Evolutionary conservation across 2,113 vertebrate genomes (phyloP), one percentile per base, ranked within the genome.

Genomic region (Ascaphus truei): DNA sequence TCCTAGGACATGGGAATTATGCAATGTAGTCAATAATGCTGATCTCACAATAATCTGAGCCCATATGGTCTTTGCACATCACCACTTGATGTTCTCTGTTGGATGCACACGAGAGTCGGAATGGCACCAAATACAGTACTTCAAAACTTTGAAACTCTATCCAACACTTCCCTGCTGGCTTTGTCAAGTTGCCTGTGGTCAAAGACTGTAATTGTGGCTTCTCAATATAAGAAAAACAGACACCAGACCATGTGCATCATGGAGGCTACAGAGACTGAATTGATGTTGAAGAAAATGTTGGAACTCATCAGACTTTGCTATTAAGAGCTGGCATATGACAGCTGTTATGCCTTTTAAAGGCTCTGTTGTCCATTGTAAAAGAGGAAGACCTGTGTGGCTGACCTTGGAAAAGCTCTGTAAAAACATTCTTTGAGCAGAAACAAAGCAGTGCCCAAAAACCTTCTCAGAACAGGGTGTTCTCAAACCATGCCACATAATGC

Each of bases 121-220:
- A 41, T 4, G 1, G 57, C 51, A 68, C 39, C 58, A 68, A 78
- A 43, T 9, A 73, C 57, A n/a, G n/a, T 9, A 73, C 57, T 41
- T 84, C 62, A 80, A 8, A 39, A 62, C 73, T 75, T 47, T 73
- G 1, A 1, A 60, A 39, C 75, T 74, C 76, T 59, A 75, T 62
- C 68, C 57, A 77, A 78, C n/a, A 59, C 59, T 72, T 75, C 58
- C 48, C 47, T 76, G 73, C 72, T 80, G 73, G 52, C 76, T 74
- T 63, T 71, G 53, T 66, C 0, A 0, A 76, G 39, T 8, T 11
- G 37, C 29, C 59, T 76, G 45, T 77, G 59, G 62, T 73, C 62
- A 55, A 62, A 65, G 37, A 8, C 47, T 77, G 5, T 68, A 76
- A 75, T 68, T 79, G 65, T 73, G 79, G 45, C 51, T 79, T 81